These are phyloP conservation scores for Indri indri DNA, from an alignment of 2,113 vertebrate genomes.

Conservation along the genomic window DNA sequence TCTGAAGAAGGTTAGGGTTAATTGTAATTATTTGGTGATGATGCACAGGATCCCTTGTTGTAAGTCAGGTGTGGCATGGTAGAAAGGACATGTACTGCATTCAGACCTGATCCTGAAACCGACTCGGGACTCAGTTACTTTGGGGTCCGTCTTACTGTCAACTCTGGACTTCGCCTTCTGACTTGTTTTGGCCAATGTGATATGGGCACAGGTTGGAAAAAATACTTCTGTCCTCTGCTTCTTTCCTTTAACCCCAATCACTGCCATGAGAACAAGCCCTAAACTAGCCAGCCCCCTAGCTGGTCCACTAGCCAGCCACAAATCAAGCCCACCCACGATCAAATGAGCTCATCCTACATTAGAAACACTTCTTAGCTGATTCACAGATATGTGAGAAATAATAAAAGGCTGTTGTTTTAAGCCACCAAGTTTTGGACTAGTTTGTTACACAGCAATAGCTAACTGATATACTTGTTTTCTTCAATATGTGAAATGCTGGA, in stretches of 20 bases:
- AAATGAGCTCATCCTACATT: background rate
- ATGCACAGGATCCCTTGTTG: background rate
- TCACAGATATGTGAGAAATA: background rate
- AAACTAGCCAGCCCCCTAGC: background rate
- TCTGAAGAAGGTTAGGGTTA: background rate
- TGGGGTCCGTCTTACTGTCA: background rate
- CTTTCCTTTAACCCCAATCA: background rate
- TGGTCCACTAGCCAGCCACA: background rate
- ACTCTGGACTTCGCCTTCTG: background rate
- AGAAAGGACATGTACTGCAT: background rate
- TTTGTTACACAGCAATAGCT: background rate
- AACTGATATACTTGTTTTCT: background rate
- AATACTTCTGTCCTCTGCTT: background rate
- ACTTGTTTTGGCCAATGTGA: background rate
- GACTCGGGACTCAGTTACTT: background rate
- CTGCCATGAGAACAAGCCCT: background rate
- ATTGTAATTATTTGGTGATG: background rate
- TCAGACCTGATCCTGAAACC: background rate
- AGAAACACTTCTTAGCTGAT: background rate
- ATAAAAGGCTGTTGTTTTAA: background rate
- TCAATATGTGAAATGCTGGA: background rate
- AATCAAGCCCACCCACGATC: background rate
- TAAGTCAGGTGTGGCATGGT: too few relatives aligned
- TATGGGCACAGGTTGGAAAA: background rate
- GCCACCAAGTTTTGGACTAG: accelerated